These are phyloP conservation scores for Drosophila mimica DNA, from an alignment of 2,888 invertebrate genomes.

Conservation along the genomic window DNA sequence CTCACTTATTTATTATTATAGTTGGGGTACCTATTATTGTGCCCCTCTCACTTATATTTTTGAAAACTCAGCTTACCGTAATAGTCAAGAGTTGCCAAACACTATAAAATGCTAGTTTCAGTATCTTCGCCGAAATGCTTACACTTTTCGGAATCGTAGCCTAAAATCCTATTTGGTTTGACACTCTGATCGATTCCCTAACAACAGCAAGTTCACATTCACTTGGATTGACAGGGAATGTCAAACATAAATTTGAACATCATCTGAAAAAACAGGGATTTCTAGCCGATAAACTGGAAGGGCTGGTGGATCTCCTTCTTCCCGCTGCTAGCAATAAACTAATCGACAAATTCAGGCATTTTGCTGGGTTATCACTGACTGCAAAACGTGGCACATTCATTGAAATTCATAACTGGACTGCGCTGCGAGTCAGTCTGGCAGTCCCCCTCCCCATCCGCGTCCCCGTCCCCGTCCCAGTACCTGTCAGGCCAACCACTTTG, in stretches of 20 bases:
- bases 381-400: conserved; percentile 6
- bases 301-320: not conserved
- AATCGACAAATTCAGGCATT: conserved; percentile 1
- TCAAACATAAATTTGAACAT: not conserved
- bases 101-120: not conserved
- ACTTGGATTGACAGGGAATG: not conserved
- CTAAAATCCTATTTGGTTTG: not conserved
- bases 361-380: not conserved
- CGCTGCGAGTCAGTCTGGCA: not conserved
- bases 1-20: not conserved
- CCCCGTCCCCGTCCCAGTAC: too few species aligned
- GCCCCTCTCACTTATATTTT: too few species aligned
- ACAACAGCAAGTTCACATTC: too few species aligned
- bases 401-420: not conserved
- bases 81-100: not conserved
- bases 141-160: not conserved
- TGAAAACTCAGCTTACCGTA: not conserved
- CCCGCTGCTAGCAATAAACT: not conserved
- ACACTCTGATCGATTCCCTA: not conserved
- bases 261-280: not conserved
- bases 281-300: not conserved
- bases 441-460: not conserved
- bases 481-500: conserved; percentile 25
- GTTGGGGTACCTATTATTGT: too few species aligned
- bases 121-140: not conserved